Base-by-base conservation (phyloP, 2,888 invertebrate species). In the Lasioglossum zephyrum region DNA sequence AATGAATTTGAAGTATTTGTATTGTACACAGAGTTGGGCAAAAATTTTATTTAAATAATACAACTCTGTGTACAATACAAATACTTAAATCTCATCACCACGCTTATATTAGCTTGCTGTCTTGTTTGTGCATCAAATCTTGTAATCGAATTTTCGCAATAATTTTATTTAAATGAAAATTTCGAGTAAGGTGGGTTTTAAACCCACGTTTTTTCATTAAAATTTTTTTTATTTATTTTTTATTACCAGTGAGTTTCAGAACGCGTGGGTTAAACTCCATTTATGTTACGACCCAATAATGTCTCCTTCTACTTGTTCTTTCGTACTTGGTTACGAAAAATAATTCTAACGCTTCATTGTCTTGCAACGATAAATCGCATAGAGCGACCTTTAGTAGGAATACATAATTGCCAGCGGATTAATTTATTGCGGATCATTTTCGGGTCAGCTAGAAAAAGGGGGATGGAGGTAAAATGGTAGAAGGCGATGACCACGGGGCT, bases 401-500 rank as follows among this genome's bases (percentile, higher is more conserved):
- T 31, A 31, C 31, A 31, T 31, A 63, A 63, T 63, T 16, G 31
- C 16, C 31, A 16, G 16, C 63, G 31, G 31, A 63, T 63, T 63
- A 63, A 63, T 63, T 31, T 16, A 31, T 63, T 6, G 63, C 63
- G 31, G 63, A 16, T 63, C 31, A 31, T 72, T 83, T 83, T 81
- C 60, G 63, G 72, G 41, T 74, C 69, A 49, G 4, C n/a, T 41
- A 39, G 73, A 47, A 72, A 69, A 79, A 63, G 41, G 22, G 2
- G 11, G 39, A 13, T 22, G 13, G 39, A 70, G n/a, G 1, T n/a
- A 22, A 36, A 66, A 66, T 6, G 66, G 66, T 8, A 36, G 36
- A 66, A 66, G 31, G 41, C 82, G 82, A 85, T 79, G 85, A 86
- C 66, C 81, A 47, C 60, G 76, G 18, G 53, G 60, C 60, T 81